A percentile compares a stretch with the other conserved stretches of the same genome.
Conservation (phyloP, 2,797 vertebrate species). For the Cygnus olor region DNA sequence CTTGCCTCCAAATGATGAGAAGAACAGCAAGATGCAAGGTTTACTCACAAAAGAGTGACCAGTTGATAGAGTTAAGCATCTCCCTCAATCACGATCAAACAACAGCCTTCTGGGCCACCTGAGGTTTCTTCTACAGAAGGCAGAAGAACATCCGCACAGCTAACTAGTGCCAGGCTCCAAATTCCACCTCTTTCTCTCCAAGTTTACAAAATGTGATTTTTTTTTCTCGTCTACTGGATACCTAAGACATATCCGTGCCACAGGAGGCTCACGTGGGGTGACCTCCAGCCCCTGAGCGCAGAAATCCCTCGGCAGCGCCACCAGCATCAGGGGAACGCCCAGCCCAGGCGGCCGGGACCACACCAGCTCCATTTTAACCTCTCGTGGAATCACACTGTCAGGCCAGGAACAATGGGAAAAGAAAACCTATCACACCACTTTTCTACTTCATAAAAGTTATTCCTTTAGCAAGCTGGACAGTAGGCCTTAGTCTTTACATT, state of each 20-base stretch:
- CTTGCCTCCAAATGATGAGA: not conserved
- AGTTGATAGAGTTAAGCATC: not conserved
- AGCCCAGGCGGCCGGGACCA: rapidly evolving
- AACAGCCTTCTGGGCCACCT: not conserved
- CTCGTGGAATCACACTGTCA: rapidly evolving
- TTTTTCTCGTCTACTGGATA: not conserved
- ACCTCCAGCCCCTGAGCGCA: not conserved
- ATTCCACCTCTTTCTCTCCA: not conserved
- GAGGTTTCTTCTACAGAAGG: not conserved
- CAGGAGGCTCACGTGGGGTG: not conserved
- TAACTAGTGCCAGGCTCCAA: not conserved
- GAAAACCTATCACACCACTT: not conserved
- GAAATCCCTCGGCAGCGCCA: not conserved
- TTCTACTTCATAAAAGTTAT: not conserved
- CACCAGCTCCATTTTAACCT: not conserved
- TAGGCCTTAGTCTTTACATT: not conserved
- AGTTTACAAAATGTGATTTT: not conserved
- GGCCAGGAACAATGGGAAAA: not conserved
- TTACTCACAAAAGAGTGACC: not conserved
- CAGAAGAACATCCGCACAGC: not conserved
- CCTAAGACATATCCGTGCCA: not conserved
- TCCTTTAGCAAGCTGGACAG: not conserved
- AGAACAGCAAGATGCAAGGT: not conserved
- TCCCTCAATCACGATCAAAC: not conserved
- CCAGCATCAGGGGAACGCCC: not conserved